A percentile compares a stretch with the other conserved stretches of the same genome.
Conservation (phyloP, 1,140 invertebrate species). For the Cyclina sinensis region DNA sequence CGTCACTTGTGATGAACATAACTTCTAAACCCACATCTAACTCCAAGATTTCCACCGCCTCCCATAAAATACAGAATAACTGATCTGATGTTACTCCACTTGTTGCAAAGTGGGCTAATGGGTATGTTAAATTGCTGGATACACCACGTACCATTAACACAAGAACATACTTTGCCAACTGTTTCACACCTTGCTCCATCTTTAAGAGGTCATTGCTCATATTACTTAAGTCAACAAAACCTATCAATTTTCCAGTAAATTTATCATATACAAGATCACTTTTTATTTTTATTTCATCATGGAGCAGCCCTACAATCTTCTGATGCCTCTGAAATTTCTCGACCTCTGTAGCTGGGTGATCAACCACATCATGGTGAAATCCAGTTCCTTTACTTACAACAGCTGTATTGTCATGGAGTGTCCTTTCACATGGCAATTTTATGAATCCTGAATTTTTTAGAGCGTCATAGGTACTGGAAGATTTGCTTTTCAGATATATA, state of each 20-base stretch:
- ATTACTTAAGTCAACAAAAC: conserved; percentile 13
- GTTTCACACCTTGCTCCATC: neutral
- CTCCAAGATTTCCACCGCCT: conserved; percentile 38
- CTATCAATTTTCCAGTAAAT: conserved; percentile 24
- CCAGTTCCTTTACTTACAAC: conserved; percentile 17
- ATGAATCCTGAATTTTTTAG: conserved; percentile 51
- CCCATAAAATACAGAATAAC: conserved; percentile 55
- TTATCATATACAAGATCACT: conserved; percentile 37
- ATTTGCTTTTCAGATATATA: conserved; percentile 31
- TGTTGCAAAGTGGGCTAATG: neutral
- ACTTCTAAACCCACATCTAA: neutral
- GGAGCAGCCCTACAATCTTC: neutral
- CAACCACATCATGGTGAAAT: conserved; percentile 14
- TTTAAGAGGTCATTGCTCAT: conserved; percentile 13
- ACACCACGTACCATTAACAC: conserved; percentile 58
- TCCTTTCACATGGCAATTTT: conserved; percentile 45
- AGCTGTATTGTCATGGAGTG: conserved; percentile 57
- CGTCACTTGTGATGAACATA: conserved; percentile 64
- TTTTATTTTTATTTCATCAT: conserved; percentile 38
- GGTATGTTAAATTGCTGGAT: neutral
- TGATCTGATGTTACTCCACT: conserved; percentile 16
- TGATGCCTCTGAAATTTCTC: neutral
- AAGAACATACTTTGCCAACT: conserved; percentile 24
- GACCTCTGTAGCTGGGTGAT: neutral
- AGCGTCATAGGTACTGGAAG: conserved; percentile 15